Conservation (phyloP, 2,888 invertebrate genomes). For the Minunthozetes semirufus region DNA sequence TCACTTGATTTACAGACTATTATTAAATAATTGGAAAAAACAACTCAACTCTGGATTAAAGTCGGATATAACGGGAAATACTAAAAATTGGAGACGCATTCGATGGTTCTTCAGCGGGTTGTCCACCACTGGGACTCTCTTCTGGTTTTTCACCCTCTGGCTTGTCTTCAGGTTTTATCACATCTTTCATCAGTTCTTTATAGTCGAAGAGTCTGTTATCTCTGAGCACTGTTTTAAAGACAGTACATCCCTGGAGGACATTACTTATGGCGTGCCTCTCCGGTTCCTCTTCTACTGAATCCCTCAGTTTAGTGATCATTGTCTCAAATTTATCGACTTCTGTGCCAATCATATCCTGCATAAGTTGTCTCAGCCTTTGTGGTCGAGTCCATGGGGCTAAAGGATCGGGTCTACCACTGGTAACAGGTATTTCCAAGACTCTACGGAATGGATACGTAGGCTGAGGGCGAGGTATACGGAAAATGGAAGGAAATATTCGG, state of each 20-base stretch:
- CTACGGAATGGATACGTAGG: background rate
- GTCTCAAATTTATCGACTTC: background rate
- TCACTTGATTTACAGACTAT: too few relatives aligned
- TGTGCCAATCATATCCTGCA: background rate
- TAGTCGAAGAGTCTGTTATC: background rate
- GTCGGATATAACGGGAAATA: background rate
- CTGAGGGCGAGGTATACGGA: background rate
- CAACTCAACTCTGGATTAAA: background rate
- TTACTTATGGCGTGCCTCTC: background rate
- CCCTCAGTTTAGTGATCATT: background rate
- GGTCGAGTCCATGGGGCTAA: background rate
- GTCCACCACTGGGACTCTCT: background rate
- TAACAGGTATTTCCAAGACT: background rate
- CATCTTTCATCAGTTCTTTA: background rate
- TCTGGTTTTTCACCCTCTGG: background rate
- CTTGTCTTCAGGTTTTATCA: background rate
- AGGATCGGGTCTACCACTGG: background rate
- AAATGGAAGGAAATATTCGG: background rate
- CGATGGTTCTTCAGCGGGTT: background rate
- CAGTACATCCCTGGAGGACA: background rate
- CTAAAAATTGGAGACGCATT: background rate
- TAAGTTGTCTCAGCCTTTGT: background rate
- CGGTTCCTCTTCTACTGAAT: background rate
- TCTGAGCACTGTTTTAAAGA: background rate
- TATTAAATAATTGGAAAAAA: background rate